Evolutionary conservation across 2,113 vertebrate species (phyloP).

Genomic region (Euleptes europaea): DNA sequence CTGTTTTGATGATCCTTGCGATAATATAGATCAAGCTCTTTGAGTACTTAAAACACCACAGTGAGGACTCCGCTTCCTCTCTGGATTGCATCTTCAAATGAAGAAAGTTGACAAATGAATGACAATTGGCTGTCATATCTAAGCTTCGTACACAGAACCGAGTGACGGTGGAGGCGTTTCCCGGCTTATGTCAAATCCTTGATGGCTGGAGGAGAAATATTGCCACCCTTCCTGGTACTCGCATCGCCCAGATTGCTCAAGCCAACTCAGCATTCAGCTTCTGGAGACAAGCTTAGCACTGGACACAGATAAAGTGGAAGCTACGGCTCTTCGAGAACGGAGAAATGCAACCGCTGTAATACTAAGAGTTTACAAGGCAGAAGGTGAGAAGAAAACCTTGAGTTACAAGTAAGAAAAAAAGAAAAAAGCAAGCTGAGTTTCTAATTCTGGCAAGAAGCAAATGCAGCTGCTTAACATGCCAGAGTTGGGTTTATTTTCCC

Average conservation of each 20-base stretch:
- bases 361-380: accelerated
- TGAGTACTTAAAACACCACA: neutral
- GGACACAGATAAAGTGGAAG: neutral
- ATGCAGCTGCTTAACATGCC: neutral
- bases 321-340: neutral
- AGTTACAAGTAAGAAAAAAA: neutral
- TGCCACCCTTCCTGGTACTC: neutral
- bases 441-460: slow-evolving; percentile 18
- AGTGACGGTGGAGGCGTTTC: neutral
- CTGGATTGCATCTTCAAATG: too few relatives aligned
- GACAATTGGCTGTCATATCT: neutral
- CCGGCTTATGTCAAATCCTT: neutral
- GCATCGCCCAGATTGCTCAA: neutral
- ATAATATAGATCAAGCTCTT: too few relatives aligned
- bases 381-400: neutral
- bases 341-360: accelerated
- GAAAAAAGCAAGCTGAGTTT: neutral
- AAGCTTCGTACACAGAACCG: neutral
- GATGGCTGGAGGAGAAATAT: neutral
- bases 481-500: neutral
- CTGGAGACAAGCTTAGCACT: accelerated
- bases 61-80: too few relatives aligned
- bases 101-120: neutral
- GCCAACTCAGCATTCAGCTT: neutral
- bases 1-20: too few relatives aligned